Conservation (phyloP, 2,888 invertebrate genomes). For the Gibbula magus region DNA sequence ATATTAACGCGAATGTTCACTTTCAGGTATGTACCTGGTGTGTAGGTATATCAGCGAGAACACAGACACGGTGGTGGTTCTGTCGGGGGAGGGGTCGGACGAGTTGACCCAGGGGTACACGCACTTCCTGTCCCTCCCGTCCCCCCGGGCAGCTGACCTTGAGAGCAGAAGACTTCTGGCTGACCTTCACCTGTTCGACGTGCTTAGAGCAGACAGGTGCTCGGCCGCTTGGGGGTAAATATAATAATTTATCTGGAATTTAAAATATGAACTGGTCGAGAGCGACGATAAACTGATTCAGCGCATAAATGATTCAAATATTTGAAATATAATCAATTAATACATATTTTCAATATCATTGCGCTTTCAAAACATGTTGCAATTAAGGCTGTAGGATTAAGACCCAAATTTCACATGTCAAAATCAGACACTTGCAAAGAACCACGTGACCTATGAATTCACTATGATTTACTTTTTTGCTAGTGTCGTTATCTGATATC, state of each 20-base stretch:
- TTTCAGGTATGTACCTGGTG: conserved; percentile 85
- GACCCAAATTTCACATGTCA: too few species aligned
- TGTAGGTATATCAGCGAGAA: conserved; percentile 87
- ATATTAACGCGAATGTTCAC: not conserved
- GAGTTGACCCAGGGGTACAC: conserved; percentile 97
- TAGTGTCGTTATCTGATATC: too few species aligned
- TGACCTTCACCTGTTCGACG: conserved; percentile 74
- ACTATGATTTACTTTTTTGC: too few species aligned
- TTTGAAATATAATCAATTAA: too few species aligned
- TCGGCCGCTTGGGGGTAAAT: conserved; percentile 73
- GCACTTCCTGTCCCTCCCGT: conserved; percentile 93
- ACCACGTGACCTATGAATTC: too few species aligned
- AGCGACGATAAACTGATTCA: too few species aligned
- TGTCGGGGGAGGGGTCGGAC: conserved; percentile 95
- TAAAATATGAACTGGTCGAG: too few species aligned
- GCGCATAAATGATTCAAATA: too few species aligned
- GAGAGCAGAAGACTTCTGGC: conserved; percentile 88
- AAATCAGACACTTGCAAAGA: too few species aligned
- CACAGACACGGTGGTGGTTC: conserved; percentile 88
- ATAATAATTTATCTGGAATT: not conserved
- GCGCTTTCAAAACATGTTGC: too few species aligned
- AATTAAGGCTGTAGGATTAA: too few species aligned
- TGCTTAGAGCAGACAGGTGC: conserved; percentile 71
- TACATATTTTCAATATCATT: too few species aligned
- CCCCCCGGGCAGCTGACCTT: conserved; percentile 82